Conservation (phyloP, 92 coral and sea anemone species). For the Heliopora coerulea region DNA sequence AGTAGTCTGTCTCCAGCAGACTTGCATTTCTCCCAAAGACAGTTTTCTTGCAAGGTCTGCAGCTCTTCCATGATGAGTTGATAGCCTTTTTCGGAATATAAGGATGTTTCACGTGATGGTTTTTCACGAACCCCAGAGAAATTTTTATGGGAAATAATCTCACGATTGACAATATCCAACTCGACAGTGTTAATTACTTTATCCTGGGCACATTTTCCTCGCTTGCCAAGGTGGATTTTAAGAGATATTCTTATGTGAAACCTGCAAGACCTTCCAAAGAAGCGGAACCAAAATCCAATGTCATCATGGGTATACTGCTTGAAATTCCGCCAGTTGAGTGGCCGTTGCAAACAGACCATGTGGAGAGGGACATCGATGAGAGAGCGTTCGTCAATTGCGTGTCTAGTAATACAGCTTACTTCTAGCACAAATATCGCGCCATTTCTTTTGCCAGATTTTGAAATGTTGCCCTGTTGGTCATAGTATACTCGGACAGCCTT, state of each 20-base stretch:
- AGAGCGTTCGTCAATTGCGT: constrained; percentile 44
- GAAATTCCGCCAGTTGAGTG: constrained; percentile 43
- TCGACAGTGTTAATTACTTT: constrained; percentile 69
- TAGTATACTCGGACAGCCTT: constrained; percentile 72
- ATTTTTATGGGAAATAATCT: constrained; percentile 1
- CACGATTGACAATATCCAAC: constrained; percentile 60
- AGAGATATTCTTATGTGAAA: constrained; percentile 67
- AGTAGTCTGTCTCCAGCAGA: constrained; percentile 65
- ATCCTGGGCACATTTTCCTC: constrained; percentile 32
- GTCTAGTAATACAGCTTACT: constrained; percentile 60
- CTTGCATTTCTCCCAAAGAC: constrained; percentile 47
- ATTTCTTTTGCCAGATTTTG: constrained; percentile 58
- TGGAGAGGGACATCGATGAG: constrained; percentile 34
- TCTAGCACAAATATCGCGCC: constrained; percentile 73
- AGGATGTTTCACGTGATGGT: constrained; percentile 29
- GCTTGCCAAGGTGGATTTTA: constrained; percentile 59
- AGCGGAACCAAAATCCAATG: constrained; percentile 94
- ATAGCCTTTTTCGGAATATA: constrained; percentile 70
- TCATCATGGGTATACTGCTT: not conserved
- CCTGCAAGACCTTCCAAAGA: constrained; percentile 69
- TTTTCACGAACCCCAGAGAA: not conserved
- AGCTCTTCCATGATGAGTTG: constrained; percentile 56
- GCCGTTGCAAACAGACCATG: constrained; percentile 63
- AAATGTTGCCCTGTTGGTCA: constrained; percentile 35
- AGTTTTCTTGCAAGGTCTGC: constrained; percentile 56